These are phyloP conservation scores for Mallateleia sp. DNA, from an alignment of 2,888 invertebrate species.

Conservation along the genomic window DNA sequence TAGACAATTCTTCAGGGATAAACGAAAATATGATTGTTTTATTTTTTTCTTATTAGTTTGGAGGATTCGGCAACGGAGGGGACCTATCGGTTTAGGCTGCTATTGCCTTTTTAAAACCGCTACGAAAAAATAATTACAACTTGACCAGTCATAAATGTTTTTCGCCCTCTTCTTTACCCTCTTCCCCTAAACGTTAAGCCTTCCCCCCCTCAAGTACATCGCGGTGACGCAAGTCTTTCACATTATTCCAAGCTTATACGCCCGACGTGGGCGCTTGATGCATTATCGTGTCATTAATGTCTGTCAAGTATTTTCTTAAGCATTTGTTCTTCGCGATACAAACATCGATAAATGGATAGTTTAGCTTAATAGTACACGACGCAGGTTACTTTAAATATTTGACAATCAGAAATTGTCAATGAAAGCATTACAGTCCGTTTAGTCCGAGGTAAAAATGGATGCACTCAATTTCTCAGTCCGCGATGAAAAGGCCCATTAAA, in stretches of 20 bases:
- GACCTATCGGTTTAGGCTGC: slow-evolving; percentile 70
- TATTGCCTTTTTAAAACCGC: slow-evolving; percentile 82
- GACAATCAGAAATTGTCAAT: slow-evolving; percentile 4
- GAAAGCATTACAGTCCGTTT: background rate
- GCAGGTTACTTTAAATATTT: slow-evolving; percentile 7
- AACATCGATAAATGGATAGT: slow-evolving; percentile 52
- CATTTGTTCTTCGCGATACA: slow-evolving; percentile 57
- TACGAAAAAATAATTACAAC: slow-evolving; percentile 81
- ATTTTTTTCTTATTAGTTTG: no score
- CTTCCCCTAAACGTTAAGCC: slow-evolving; percentile 51
- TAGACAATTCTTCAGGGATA: no score
- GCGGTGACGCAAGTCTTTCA: slow-evolving; percentile 67
- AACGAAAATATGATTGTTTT: no score
- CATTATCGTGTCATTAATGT: slow-evolving; percentile 73
- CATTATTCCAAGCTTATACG: slow-evolving; percentile 62
- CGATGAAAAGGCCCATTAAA: slow-evolving; percentile 9
- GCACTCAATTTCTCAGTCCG: background rate
- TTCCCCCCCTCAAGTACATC: slow-evolving; percentile 40
- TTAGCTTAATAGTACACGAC: slow-evolving; percentile 36
- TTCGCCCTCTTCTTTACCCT: slow-evolving; percentile 17
- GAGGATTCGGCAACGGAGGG: no score
- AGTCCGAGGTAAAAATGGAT: background rate
- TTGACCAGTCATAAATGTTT: slow-evolving; percentile 44
- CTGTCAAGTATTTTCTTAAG: slow-evolving; percentile 44
- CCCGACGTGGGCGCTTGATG: slow-evolving; percentile 59